A percentile compares a stretch with the other conserved stretches of the same genome.
These are phyloP conservation scores for Sminthopsis crassicaudata DNA, from an alignment of 2,113 vertebrate species.

Conservation along the genomic window DNA sequence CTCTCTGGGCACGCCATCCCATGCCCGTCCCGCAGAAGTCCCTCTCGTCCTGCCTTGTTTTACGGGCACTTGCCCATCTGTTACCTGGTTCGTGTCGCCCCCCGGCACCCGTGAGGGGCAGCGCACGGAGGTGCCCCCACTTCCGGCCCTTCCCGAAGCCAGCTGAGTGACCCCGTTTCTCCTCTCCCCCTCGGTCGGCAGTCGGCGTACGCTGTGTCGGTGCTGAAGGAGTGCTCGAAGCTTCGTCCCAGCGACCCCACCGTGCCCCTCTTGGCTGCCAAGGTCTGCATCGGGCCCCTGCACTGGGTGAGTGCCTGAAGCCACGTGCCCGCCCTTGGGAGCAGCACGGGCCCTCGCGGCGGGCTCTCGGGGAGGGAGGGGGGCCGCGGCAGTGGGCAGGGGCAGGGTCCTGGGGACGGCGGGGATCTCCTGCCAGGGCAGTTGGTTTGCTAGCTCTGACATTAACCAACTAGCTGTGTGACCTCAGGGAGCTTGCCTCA, in stretches of 20 bases:
- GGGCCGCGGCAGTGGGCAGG: no score
- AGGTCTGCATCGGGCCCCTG: conserved; percentile 96
- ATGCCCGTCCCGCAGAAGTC: no score
- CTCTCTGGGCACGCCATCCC: neutral
- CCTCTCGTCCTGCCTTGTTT: no score
- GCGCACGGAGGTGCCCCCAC: no score
- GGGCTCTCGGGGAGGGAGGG: neutral
- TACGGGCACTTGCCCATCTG: no score
- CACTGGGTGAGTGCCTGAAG: conserved; percentile 91
- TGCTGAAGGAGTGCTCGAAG: conserved; percentile 93
- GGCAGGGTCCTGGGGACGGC: neutral
- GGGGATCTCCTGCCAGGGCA: neutral
- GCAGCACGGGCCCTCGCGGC: no score
- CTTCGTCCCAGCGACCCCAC: conserved; percentile 94
- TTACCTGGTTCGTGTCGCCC: no score
- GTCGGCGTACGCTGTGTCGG: conserved; percentile 93
- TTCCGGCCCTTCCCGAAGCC: neutral
- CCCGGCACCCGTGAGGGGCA: no score
- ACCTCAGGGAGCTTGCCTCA: neutral
- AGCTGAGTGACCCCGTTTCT: neutral
- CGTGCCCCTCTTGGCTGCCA: conserved; percentile 93
- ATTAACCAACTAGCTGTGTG: neutral
- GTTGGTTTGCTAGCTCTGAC: neutral
- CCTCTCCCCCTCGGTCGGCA: conserved; percentile 68
- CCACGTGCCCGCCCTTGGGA: neutral